These are phyloP conservation scores for Conistra vaccinii DNA, from an alignment of 2,888 invertebrate species.

Conservation along the genomic window DNA sequence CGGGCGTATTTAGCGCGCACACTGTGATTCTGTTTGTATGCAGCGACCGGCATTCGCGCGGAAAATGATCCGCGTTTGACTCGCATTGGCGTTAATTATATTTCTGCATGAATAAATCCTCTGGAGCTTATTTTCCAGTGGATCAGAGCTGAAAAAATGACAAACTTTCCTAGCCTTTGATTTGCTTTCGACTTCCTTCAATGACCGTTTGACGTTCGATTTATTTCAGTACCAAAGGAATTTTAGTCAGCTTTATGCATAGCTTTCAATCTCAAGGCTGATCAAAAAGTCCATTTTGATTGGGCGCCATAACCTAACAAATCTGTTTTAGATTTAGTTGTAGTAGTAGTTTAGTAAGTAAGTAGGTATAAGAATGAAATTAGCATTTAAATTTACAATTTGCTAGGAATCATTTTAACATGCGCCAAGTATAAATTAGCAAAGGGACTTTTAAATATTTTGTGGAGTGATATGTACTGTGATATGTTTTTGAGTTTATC, in stretches of 20 bases:
- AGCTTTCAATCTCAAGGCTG: constrained; percentile 11
- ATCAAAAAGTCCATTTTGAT: neutral
- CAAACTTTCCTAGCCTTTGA: constrained; percentile 38
- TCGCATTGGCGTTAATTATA: constrained; percentile 72
- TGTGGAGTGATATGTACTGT: neutral
- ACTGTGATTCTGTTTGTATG: constrained; percentile 79
- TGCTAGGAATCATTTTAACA: neutral
- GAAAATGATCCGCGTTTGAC: constrained; percentile 76
- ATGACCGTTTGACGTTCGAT: constrained; percentile 28
- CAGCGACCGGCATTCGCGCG: constrained; percentile 71
- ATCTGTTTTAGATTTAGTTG: too few relatives aligned
- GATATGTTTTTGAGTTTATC: neutral
- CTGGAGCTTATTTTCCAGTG: constrained; percentile 54
- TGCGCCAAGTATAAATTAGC: neutral
- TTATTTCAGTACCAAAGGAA: constrained; percentile 32
- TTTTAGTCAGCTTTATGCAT: constrained; percentile 7
- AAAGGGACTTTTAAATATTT: neutral
- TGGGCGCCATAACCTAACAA: neutral
- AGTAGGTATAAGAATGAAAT: neutral
- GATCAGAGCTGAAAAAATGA: constrained; percentile 41
- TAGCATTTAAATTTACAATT: neutral
- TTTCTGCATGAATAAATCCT: constrained; percentile 66
- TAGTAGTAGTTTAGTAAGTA: too few relatives aligned
- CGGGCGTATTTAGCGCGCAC: constrained; percentile 72
- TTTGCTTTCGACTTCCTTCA: constrained; percentile 40